Percentiles rank a stretch among this genome's conserved stretches.
These are phyloP conservation scores for Microtus richardsoni DNA, from an alignment of 2,113 vertebrate genomes.

Conservation along the genomic window DNA sequence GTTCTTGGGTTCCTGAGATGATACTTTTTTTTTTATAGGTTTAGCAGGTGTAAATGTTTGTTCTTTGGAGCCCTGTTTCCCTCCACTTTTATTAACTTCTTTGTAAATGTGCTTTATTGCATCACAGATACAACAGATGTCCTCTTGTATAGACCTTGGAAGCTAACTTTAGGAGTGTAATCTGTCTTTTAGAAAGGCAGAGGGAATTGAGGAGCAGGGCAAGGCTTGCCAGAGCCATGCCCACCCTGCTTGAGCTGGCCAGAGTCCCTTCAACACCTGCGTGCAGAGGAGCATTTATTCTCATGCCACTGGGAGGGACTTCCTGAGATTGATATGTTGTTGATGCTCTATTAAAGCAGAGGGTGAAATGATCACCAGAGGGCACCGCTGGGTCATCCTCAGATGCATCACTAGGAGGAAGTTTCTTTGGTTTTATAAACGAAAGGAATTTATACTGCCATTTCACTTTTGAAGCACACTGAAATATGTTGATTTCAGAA, in stretches of 20 bases:
- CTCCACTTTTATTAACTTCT: too few species aligned
- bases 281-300: background rate
- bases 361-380: conserved; percentile 64
- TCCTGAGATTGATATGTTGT: background rate
- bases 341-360: background rate
- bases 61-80: too few species aligned
- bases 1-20: background rate
- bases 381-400: conserved; percentile 64
- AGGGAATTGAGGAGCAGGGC: background rate
- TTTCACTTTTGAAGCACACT: background rate
- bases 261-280: background rate
- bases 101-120: too few species aligned
- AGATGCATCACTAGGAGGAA: background rate
- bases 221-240: background rate
- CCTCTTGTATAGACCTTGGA: background rate
- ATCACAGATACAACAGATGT: too few species aligned
- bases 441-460: conserved; percentile 1
- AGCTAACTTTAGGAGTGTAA: background rate
- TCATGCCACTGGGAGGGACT: background rate
- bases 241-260: background rate
- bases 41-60: too few species aligned
- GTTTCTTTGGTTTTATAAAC: background rate
- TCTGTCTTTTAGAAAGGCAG: background rate
- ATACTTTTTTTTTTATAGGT: too few species aligned
- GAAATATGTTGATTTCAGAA: conserved; percentile 25